Percentiles rank a stretch among this genome's conserved stretches.
These are phyloP conservation scores for Fragum sueziense DNA, from an alignment of 2,888 invertebrate species.

Conservation along the genomic window DNA sequence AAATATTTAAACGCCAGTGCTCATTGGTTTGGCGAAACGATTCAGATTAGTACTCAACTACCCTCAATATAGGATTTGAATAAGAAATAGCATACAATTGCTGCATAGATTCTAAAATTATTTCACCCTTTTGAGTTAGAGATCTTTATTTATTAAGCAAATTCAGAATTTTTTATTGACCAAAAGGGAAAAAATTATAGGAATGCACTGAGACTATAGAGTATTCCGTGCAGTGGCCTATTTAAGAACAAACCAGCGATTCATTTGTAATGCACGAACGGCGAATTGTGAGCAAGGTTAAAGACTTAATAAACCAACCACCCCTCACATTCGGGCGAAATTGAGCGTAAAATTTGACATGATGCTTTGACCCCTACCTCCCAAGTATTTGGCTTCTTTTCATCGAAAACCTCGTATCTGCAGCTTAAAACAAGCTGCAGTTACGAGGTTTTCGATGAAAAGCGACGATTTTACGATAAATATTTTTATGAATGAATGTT, in stretches of 20 bases:
- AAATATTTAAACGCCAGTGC: too few relatives aligned
- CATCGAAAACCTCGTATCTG: too few relatives aligned
- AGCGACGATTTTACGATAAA: too few relatives aligned
- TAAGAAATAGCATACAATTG: too few relatives aligned
- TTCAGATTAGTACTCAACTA: too few relatives aligned
- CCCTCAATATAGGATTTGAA: too few relatives aligned
- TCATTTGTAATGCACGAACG: constrained; percentile 22
- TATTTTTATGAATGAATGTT: constrained; percentile 5
- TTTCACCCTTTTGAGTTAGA: neutral
- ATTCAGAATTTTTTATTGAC: neutral
- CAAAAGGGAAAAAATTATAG: neutral
- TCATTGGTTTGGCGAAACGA: too few relatives aligned
- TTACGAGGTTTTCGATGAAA: too few relatives aligned
- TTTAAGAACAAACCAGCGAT: neutral
- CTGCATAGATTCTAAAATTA: neutral
- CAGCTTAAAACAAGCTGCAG: too few relatives aligned
- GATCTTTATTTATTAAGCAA: neutral
- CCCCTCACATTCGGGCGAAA: constrained; percentile 26
- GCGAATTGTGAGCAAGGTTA: neutral
- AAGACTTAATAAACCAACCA: constrained; percentile 38
- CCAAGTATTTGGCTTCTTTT: too few relatives aligned
- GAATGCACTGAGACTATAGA: neutral
- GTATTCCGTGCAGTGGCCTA: neutral
- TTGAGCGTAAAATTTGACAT: constrained; percentile 48
- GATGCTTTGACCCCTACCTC: constrained; percentile 2